Base-by-base conservation (phyloP, 2,113 vertebrate species). In the Gila orcuttii region DNA sequence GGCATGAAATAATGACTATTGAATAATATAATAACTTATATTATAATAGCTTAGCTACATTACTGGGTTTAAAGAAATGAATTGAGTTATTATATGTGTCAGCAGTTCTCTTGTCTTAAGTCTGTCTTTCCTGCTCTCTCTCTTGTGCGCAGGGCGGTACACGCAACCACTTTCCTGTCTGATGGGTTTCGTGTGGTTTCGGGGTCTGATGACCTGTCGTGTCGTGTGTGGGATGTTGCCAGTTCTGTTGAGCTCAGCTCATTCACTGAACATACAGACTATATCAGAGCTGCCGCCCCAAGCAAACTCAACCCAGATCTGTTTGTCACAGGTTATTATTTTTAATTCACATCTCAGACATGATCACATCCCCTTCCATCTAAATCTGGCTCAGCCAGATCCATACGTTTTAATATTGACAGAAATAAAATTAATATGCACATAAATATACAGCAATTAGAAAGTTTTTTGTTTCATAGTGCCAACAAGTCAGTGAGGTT, bases 191-290 rank as follows among this genome's bases (percentile, higher is more conserved):
- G 96, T 75, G 93, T 99, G 85, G 83, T 98, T 84, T 98, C 97
- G 0, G 97, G 96, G 50, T 96, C 97, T 4, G 98, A 99, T 90
- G 98, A 99, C 92, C 96, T 97, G 91, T 95, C 95, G 0, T 96
- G 96, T 66, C 95, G 93, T 50, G 85, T 99, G 57, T 99, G 98
- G 98, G 98, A 99, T 89, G 96, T 99, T 86, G 94, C 97, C 0
- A 98, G 95, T 55, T 91, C 94, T 23, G 87, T 92, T 45, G 95
- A 97, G 91, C 94, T 98, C 1, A 74, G 89, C 85, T 93, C 91
- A 0, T 98, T 96, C 76, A 93, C 75, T 57, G 97, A 99, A 71
- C 98, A 99, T 89, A 93, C 93, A 9, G 98, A 99, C 92, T 99
- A 99, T 8, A 93, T 99, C 77, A 95, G 98, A 83, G 97, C 97